phyloP scores from a whole-genome alignment of 2,113 vertebrate genomes.

The Microtus montanus region DNA sequence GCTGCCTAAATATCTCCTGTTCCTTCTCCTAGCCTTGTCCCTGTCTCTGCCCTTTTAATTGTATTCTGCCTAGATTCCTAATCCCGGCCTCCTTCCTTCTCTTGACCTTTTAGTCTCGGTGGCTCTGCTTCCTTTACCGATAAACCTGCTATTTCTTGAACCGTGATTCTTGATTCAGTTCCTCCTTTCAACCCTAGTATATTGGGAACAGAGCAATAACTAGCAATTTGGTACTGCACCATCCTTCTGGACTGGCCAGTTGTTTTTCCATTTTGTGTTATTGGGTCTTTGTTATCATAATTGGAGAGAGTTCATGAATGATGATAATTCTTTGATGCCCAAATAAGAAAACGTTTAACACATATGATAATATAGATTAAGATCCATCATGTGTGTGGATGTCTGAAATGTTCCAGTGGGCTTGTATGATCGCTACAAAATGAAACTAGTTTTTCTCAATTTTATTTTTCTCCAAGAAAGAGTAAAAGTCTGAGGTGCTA shows the following conservation, averaged over 20 bases:
- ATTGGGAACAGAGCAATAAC: not conserved
- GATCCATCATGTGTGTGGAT: not conserved
- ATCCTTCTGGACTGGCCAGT: not conserved
- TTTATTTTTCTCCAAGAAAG: not conserved
- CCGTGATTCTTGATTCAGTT: not conserved
- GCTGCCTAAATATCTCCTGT: not conserved
- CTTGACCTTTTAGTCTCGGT: not conserved
- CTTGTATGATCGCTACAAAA: not conserved
- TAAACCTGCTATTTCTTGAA: not conserved
- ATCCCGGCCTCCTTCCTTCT: not conserved
- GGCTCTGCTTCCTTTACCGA: not conserved
- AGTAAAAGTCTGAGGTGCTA: not conserved
- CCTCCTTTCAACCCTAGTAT: not conserved
- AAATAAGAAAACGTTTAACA: conserved; percentile 14
- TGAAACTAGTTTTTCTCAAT: not conserved
- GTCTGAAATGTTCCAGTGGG: not conserved
- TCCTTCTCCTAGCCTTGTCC: not conserved
- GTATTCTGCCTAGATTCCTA: not conserved
- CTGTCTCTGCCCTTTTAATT: not conserved
- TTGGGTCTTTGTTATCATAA: not conserved
- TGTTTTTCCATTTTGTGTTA: not conserved
- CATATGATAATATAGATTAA: not conserved
- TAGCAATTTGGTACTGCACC: not conserved
- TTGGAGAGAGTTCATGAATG: not conserved
- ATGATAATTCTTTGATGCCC: not conserved